phyloP scores from a whole-genome alignment of 2,797 vertebrate species.

The Pseudochirops corinnae region DNA sequence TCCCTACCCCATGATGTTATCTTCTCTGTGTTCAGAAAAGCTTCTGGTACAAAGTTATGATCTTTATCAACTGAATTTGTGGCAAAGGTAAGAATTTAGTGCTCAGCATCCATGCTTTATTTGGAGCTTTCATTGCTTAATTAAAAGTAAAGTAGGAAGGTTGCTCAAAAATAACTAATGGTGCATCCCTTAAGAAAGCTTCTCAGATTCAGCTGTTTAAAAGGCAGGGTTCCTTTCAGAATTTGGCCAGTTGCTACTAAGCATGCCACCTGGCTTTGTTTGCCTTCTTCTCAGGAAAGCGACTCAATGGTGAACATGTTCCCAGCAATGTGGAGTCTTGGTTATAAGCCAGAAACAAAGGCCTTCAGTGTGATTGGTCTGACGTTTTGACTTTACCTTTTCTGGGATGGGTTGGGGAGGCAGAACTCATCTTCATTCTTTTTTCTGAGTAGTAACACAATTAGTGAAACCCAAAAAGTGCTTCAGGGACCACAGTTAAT shows the following conservation, averaged over 20 bases:
- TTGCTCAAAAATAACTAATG: not conserved
- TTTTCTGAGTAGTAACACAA: not conserved
- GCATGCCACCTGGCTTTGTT: not conserved
- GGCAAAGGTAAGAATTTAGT: not conserved
- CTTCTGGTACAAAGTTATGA: not conserved
- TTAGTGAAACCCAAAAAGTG: not conserved
- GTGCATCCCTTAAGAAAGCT: not conserved
- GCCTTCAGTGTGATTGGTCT: constrained; percentile 14
- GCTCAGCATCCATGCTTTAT: not conserved
- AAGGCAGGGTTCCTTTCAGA: constrained; percentile 15
- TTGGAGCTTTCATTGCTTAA: not conserved
- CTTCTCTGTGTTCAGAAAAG: not conserved
- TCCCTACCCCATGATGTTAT: not conserved
- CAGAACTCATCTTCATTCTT: constrained; percentile 7
- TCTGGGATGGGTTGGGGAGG: constrained; percentile 20
- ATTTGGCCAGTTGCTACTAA: constrained; percentile 8
- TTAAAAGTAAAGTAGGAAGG: not conserved
- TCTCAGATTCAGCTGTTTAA: not conserved
- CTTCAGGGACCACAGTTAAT: not conserved
- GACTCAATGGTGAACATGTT: constrained; percentile 5
- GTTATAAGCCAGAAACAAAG: constrained; percentile 5
- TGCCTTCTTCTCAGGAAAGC: constrained; percentile 29
- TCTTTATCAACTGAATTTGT: not conserved
- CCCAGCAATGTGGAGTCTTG: constrained; percentile 20
- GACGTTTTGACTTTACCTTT: constrained; percentile 37